phyloP scores from a whole-genome alignment of 2,888 invertebrate genomes.

The Alitta virens region DNA sequence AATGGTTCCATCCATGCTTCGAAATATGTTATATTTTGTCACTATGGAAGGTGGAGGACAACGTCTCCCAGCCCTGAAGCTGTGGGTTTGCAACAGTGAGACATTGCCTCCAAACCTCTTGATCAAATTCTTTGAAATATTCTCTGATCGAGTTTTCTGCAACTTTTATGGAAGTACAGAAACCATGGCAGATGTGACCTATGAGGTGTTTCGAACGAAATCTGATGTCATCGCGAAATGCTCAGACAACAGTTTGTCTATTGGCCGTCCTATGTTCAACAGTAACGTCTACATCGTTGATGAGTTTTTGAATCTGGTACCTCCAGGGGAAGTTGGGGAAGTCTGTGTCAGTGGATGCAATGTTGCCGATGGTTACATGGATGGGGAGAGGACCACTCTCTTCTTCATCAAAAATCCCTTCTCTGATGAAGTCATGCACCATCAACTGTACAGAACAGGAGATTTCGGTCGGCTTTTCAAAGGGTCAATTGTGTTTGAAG shows the following conservation, averaged over 20 bases:
- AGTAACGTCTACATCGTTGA: slow-evolving; percentile 77
- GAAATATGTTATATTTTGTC: slow-evolving; percentile 18
- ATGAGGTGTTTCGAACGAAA: slow-evolving; percentile 66
- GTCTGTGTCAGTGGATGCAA: slow-evolving; percentile 76
- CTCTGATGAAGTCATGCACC: slow-evolving; percentile 60
- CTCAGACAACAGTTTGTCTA: slow-evolving; percentile 67
- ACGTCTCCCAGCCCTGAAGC: slow-evolving; percentile 62
- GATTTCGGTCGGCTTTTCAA: slow-evolving; percentile 75
- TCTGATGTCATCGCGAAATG: slow-evolving; percentile 29
- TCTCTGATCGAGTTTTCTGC: slow-evolving; percentile 67
- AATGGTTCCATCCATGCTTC: slow-evolving; percentile 77
- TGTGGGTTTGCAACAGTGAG: slow-evolving; percentile 87
- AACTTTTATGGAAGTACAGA: slow-evolving; percentile 91
- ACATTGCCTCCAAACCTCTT: slow-evolving; percentile 70
- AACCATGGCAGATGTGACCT: slow-evolving; percentile 87
- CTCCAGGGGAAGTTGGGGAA: slow-evolving; percentile 69
- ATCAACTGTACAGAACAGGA: slow-evolving; percentile 75
- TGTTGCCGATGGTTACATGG: slow-evolving; percentile 74
- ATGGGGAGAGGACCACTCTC: slow-evolving; percentile 59
- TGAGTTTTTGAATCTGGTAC: slow-evolving; percentile 67
- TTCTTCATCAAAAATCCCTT: slow-evolving; percentile 60
- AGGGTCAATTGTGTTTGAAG: slow-evolving; percentile 68
- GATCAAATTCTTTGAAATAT: slow-evolving; percentile 73
- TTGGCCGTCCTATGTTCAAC: slow-evolving; percentile 80
- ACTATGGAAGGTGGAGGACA: slow-evolving; percentile 36